Percentiles rank a stretch among this genome's conserved stretches.
Conservation (phyloP, 2,797 vertebrate species). For the Chiroxiphia lanceolata region DNA sequence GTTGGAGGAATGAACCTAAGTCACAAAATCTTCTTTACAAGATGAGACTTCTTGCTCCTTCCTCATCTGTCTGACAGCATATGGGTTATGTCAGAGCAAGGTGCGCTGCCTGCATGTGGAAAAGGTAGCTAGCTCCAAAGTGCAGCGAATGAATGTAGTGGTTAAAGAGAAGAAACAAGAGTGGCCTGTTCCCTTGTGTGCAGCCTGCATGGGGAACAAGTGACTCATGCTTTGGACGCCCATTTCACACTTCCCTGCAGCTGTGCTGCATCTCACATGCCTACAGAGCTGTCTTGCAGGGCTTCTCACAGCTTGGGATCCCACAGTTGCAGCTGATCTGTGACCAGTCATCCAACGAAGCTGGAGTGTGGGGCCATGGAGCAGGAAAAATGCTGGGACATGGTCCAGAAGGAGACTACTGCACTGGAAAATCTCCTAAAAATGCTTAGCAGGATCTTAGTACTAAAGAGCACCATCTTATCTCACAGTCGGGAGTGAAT, state of each 20-base stretch:
- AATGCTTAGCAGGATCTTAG: neutral
- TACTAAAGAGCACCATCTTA: neutral
- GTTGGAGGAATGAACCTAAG: neutral
- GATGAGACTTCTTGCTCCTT: neutral
- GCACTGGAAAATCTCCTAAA: neutral
- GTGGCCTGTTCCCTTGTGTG: neutral
- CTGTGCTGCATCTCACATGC: neutral
- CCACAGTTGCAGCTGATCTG: neutral
- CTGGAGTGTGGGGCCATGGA: neutral
- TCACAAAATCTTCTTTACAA: neutral
- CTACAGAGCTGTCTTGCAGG: neutral
- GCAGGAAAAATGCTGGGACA: neutral
- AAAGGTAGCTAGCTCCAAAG: neutral
- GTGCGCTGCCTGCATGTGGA: neutral
- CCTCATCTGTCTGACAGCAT: neutral
- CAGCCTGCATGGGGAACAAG: neutral
- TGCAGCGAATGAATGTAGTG: neutral
- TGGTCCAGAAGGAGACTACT: neutral
- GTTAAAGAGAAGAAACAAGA: neutral
- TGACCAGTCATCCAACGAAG: neutral
- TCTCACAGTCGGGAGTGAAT: neutral
- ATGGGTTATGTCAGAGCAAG: neutral
- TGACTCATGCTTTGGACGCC: constrained; percentile 32
- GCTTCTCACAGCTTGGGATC: neutral
- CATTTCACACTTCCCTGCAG: neutral